A percentile compares a stretch with the other conserved stretches of the same genome.
phyloP scores from a whole-genome alignment of 2,113 vertebrate genomes.

The Geococcyx californianus region DNA sequence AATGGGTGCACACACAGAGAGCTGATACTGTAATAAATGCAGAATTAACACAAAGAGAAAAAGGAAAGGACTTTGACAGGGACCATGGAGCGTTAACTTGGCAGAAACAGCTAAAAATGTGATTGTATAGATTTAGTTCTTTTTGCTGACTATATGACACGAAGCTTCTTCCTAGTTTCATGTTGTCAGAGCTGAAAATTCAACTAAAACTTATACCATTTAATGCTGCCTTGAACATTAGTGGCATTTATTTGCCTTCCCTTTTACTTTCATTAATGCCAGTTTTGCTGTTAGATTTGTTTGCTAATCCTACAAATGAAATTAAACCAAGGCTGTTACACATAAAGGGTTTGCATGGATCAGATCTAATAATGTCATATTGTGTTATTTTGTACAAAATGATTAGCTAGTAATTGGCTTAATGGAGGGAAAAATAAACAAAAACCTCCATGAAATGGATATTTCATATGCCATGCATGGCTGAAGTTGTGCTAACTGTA shows the following conservation, averaged over 20 bases:
- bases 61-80: neutral
- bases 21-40: neutral
- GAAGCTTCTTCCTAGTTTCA: neutral
- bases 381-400: neutral
- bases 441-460: neutral
- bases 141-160: neutral
- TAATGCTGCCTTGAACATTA: neutral
- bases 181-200: neutral
- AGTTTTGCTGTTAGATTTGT: neutral
- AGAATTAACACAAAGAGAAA: neutral
- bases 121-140: neutral
- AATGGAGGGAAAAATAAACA: conserved; percentile 14
- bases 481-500: neutral
- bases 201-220: neutral
- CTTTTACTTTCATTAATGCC: neutral
- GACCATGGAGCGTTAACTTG: neutral
- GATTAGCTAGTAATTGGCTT: conserved; percentile 17
- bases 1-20: neutral
- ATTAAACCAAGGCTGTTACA: neutral
- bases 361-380: neutral
- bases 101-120: neutral
- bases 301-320: conserved; percentile 25
- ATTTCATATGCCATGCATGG: neutral
- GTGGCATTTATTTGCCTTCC: neutral
- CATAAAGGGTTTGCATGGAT: neutral